Percentiles rank a stretch among this genome's conserved stretches.
Conservation (phyloP, 2,113 vertebrate genomes). For the Polyodon spathula region DNA sequence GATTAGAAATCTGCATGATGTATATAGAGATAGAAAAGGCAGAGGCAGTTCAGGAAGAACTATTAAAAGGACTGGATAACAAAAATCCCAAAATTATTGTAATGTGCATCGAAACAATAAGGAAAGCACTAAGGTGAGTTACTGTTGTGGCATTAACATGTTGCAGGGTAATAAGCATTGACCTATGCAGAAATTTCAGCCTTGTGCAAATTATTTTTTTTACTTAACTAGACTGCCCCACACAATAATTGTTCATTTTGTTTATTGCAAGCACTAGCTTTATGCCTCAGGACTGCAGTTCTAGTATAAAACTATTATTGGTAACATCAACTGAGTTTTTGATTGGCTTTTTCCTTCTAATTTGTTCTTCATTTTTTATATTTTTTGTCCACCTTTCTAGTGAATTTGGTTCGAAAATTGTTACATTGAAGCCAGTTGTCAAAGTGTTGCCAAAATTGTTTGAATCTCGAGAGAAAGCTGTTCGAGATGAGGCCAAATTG, state of each 20-base stretch:
- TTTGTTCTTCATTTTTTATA: slow-evolving; percentile 15
- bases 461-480: slow-evolving; percentile 94
- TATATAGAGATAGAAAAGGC: slow-evolving; percentile 92
- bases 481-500: slow-evolving; percentile 90
- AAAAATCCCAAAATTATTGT: slow-evolving; percentile 96
- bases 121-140: slow-evolving; percentile 81
- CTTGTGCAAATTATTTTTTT: too few species aligned
- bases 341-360: neutral
- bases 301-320: too few species aligned
- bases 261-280: too few species aligned
- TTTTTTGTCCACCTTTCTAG: slow-evolving; percentile 43
- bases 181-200: too few species aligned
- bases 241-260: neutral
- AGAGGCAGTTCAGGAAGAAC: slow-evolving; percentile 87
- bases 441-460: slow-evolving; percentile 94
- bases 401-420: slow-evolving; percentile 97
- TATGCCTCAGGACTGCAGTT: too few species aligned
- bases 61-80: slow-evolving; percentile 90
- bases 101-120: slow-evolving; percentile 79
- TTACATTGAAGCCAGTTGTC: slow-evolving; percentile 88
- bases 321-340: too few species aligned
- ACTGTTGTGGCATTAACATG: neutral
- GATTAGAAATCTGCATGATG: slow-evolving; percentile 86
- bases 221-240: too few species aligned
- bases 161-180: neutral